Evolutionary conservation across 2,113 vertebrate genomes (phyloP), one percentile per base, ranked within the genome.

Genomic region (Tapirus terrestris): DNA sequence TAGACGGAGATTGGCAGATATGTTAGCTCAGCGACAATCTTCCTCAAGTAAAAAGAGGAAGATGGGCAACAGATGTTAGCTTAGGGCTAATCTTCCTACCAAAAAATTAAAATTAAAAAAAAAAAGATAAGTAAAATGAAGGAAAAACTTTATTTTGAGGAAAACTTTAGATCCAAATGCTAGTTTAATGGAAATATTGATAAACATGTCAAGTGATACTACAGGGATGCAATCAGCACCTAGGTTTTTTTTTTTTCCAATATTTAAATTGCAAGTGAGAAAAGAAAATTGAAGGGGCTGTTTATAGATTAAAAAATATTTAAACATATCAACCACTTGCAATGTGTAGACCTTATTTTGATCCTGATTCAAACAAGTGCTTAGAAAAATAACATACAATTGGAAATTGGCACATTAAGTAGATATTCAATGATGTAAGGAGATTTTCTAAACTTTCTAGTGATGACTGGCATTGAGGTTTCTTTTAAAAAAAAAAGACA

Each of bases 81-180:
- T 39, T 39, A 39, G 39, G 39, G 39, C 39, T 39, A 39, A 39
- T 39, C 39, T 39, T 39, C 39, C 39, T 39, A 39, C 39, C 39
- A 39, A 39, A 39, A 39, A 39, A 39, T 39, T 39, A 2, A 39
- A 39, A 39, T 39, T 39, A 39, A 39, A 39, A 39, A 39, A 39
- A 39, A 75, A 82, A 92, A 90, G 36, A 82, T 58, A 58, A 92
- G 53, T 67, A 77, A 96, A 77, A 92, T 86, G 25, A 76, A 93
- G 43, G 39, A 60, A 29, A 67, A 88, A 79, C 14, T 72, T 83
- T n/a, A 83, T 65, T 88, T 91, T 16, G 21, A 91, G 20, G 33
- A 86, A 75, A 48, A 3, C 12, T 45, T 93, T 83, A 95, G 65
- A 70, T 95, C 13, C 6, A 93, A 82, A 67, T 27, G 13, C 11